Base-by-base conservation (phyloP, 64 coral and sea anemone genomes). In the Porites lutea region DNA sequence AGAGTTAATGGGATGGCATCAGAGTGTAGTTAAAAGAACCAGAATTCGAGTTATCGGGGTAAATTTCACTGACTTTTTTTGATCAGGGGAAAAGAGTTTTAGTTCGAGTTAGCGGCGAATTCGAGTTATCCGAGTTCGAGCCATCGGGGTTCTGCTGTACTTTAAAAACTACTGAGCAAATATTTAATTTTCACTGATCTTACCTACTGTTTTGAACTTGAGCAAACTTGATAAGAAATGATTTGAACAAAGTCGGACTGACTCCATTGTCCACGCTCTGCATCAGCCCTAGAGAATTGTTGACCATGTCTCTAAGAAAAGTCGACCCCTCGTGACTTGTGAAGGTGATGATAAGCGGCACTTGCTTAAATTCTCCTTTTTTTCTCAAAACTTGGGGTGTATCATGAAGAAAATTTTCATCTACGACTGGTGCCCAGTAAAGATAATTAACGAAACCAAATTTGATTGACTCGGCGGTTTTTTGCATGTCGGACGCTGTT, bases 361-460 rank as follows among this genome's bases (percentile, higher is more conserved):
- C 79, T 43, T 82, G 54, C 16, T 95, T 44, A 44, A 88, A 92
- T 5, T 86, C 61, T 53, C 76, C 73, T 1, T 58, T 47, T 11
- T 92, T 75, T 46, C 94, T 59, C 11, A 95, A 49, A 74, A 83
- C 89, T 20, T 21, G 46, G 1, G 94, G 94, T 9, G 70, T 92
- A 53, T 88, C 94, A 9, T 2, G 69, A 57, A 96, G 75, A 78
- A 96, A 96, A 6, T 27, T 74, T 16, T 86, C 63, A 55, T 96
- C 94, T 2, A 96, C 84, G 16, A 96, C 62, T 18, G 94, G 89
- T 9, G 67, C 60, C 94, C 94, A 96, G 0, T 57, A 63, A 54
- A 81, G 79, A 13, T 79, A 59, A 59, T 59, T 9, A 12, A n/a
- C 9, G 11, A 22, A 27, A 3, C 6, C 19, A 23, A 27, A 59